A percentile compares a stretch with the other conserved stretches of the same genome.
Evolutionary conservation across 23 tunicate species (phyloP).

Genomic region (Trididemnum miniatum): DNA sequence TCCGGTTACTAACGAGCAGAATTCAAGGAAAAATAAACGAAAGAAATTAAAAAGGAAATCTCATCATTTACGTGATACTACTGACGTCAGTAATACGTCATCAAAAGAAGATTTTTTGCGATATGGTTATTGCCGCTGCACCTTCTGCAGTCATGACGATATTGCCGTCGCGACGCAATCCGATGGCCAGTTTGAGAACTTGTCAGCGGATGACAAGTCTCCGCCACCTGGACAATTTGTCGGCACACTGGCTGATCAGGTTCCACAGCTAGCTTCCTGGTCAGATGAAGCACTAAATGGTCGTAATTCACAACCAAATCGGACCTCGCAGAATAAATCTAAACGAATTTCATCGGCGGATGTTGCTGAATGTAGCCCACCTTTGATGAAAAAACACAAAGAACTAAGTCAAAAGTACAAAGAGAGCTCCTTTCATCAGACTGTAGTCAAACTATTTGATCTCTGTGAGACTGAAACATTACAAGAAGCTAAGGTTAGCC

Average conservation of each 20-base stretch:
- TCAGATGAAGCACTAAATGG: background rate
- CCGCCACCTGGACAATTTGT: too few relatives aligned
- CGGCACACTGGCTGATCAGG: too few relatives aligned
- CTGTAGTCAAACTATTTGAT: slow-evolving; percentile 27
- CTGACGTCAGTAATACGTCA: too few relatives aligned
- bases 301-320: background rate
- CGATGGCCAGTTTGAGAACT: too few relatives aligned
- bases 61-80: too few relatives aligned
- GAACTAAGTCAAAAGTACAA: slow-evolving; percentile 16
- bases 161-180: too few relatives aligned
- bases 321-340: background rate
- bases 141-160: slow-evolving; percentile 80
- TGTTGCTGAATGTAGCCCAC: slow-evolving; percentile 23
- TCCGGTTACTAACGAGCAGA: too few relatives aligned
- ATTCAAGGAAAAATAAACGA: too few relatives aligned
- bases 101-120: slow-evolving; percentile 48
- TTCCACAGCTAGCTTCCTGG: too few relatives aligned
- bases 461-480: slow-evolving; percentile 25
- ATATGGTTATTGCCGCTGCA: slow-evolving; percentile 87
- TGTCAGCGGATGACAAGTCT: too few relatives aligned
- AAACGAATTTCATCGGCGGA: slow-evolving; percentile 1
- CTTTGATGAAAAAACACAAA: slow-evolving; percentile 14
- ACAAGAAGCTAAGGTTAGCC: slow-evolving; percentile 30
- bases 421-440: slow-evolving; percentile 33
- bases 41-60: too few relatives aligned